Conservation (phyloP, 1,140 invertebrate species). For the Leguminivora glycinivorella region DNA sequence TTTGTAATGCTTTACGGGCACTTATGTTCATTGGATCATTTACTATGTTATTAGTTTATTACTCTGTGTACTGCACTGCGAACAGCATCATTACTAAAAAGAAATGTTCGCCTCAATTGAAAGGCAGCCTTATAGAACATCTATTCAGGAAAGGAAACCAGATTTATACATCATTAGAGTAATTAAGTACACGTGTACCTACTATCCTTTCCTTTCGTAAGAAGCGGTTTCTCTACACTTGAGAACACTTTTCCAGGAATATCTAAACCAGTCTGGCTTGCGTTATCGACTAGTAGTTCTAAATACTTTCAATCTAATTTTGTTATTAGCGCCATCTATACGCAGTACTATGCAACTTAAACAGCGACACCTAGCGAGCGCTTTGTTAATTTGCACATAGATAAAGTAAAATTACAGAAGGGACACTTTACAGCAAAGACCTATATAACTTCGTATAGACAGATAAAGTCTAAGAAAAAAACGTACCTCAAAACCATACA, state of each 20-base stretch:
- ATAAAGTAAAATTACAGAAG: neutral
- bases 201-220: neutral
- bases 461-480: too few species aligned
- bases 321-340: constrained; percentile 21
- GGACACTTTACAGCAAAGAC: neutral
- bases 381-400: neutral
- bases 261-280: neutral
- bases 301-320: constrained; percentile 21
- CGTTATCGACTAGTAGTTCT: neutral
- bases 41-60: too few species aligned
- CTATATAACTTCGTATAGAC: neutral
- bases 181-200: neutral
- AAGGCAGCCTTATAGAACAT: too few species aligned
- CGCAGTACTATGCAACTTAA: neutral
- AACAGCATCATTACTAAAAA: too few species aligned
- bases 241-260: neutral
- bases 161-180: too few species aligned
- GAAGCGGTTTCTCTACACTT: neutral
- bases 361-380: neutral
- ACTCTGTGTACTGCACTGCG: too few species aligned
- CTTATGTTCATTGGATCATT: too few species aligned
- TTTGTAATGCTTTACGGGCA: too few species aligned
- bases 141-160: too few species aligned
- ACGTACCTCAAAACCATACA: too few species aligned
- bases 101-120: too few species aligned